A percentile compares a stretch with the other conserved stretches of the same genome.
Evolutionary conservation across 2,797 vertebrate genomes (phyloP).

Genomic region (Argya squamiceps): DNA sequence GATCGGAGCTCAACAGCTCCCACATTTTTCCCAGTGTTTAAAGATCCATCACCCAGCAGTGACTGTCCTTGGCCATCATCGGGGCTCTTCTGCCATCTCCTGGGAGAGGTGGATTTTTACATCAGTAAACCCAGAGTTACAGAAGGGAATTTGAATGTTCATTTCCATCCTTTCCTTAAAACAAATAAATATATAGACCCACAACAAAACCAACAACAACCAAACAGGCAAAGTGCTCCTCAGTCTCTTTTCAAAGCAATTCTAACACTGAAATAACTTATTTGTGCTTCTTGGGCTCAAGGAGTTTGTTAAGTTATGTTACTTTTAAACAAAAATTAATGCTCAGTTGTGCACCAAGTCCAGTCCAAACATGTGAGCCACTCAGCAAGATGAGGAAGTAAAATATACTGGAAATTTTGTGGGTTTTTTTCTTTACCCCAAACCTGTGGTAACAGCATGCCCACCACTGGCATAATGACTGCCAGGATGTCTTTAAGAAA

Average conservation of each 20-base stretch:
- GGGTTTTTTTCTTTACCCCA: background rate
- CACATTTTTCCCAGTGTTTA: background rate
- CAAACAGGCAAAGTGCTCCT: background rate
- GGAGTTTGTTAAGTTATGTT: background rate
- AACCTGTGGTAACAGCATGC: background rate
- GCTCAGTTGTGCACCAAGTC: background rate
- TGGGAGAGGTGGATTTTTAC: background rate
- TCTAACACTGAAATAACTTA: background rate
- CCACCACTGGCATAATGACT: background rate
- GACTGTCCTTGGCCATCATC: background rate
- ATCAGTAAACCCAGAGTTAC: background rate
- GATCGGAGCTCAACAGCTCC: background rate
- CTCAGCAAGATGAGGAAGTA: background rate
- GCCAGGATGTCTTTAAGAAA: background rate
- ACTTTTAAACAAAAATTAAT: background rate
- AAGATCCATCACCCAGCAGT: background rate
- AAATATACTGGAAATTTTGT: background rate
- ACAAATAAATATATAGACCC: background rate
- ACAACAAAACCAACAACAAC: background rate
- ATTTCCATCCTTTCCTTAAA: background rate
- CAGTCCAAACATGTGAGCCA: rapidly evolving
- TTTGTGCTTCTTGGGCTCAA: background rate
- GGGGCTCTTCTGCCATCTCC: constrained; percentile 39
- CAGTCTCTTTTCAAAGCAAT: background rate
- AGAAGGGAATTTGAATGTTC: background rate